Percentiles rank a stretch among this genome's conserved stretches.
Evolutionary conservation across 2,797 vertebrate genomes (phyloP).

Genomic region (Eidolon dupreanum): DNA sequence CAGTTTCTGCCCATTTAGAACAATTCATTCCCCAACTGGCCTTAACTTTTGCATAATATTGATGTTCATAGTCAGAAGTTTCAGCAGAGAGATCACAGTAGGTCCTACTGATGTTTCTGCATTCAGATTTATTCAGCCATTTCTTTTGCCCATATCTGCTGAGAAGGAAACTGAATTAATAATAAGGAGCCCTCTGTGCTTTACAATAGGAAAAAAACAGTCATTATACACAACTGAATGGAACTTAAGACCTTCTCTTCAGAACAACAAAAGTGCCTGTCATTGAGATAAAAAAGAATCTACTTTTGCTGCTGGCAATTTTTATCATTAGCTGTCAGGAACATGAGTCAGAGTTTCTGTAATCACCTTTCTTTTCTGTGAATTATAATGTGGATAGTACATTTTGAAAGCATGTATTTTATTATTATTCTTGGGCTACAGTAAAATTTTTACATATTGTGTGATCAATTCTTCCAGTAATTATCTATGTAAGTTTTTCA

Average conservation of each 20-base stretch:
- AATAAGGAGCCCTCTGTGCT: not conserved
- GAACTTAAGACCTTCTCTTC: constrained; percentile 47
- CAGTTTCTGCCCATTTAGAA: constrained; percentile 83
- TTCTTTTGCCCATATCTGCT: constrained; percentile 84
- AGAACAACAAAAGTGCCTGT: constrained; percentile 66
- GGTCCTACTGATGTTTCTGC: constrained; percentile 83
- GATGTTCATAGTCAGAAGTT: constrained; percentile 82
- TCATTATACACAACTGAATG: constrained; percentile 63
- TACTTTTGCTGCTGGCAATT: constrained; percentile 53
- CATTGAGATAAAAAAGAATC: constrained; percentile 58
- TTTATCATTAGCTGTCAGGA: constrained; percentile 74
- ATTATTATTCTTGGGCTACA: constrained; percentile 6
- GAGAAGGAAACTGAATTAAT: constrained; percentile 66
- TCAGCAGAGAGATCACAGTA: constrained; percentile 87
- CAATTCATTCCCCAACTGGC: constrained; percentile 77
- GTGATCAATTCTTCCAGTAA: constrained; percentile 22
- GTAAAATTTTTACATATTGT: constrained; percentile 1
- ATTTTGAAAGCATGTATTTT: constrained; percentile 39
- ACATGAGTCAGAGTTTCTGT: constrained; percentile 74
- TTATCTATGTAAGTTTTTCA: not conserved
- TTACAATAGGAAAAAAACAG: not conserved
- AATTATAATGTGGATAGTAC: constrained; percentile 53
- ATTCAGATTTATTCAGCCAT: constrained; percentile 85
- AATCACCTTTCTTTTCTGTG: constrained; percentile 62
- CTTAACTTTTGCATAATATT: constrained; percentile 86